These are phyloP conservation scores for Melanophora roralis DNA, from an alignment of 2,888 invertebrate genomes.

Conservation along the genomic window DNA sequence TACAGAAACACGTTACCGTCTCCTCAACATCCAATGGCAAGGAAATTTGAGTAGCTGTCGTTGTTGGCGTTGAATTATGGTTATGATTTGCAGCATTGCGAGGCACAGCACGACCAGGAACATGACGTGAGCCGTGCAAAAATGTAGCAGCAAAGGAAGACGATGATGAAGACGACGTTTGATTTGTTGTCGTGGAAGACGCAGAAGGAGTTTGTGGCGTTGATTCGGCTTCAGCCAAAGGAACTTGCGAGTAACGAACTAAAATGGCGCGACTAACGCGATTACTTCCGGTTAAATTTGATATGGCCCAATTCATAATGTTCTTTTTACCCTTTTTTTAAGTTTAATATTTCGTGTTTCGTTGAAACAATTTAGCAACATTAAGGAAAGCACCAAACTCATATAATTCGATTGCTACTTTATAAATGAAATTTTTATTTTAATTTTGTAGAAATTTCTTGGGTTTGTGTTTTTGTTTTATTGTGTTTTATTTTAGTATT, in stretches of 20 bases:
- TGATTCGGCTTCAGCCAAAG: constrained; percentile 69
- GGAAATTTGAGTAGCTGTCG: constrained; percentile 72
- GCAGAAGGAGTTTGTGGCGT: constrained; percentile 69
- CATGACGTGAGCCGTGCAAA: constrained; percentile 69
- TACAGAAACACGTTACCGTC: constrained; percentile 89
- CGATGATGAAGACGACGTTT: constrained; percentile 50
- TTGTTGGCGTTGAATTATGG: constrained; percentile 41
- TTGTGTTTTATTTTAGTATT: constrained; percentile 4
- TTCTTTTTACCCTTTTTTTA: constrained; percentile 15
- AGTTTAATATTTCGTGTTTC: constrained; percentile 19
- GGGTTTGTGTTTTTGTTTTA: neutral
- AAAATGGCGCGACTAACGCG: constrained; percentile 76
- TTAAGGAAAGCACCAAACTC: constrained; percentile 13
- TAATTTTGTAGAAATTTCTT: constrained; percentile 18
- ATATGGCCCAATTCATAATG: constrained; percentile 76
- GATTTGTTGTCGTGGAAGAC: constrained; percentile 52
- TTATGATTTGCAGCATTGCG: constrained; percentile 60
- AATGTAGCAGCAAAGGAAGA: constrained; percentile 71
- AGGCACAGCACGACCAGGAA: constrained; percentile 71
- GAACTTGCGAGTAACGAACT: constrained; percentile 76
- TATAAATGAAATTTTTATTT: constrained; percentile 14
- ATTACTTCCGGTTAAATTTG: constrained; percentile 76
- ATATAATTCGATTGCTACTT: constrained; percentile 15
- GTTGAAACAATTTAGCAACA: neutral
- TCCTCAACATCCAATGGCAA: constrained; percentile 83